These are phyloP conservation scores for Amaurobius ferox DNA, from an alignment of 2,888 invertebrate genomes.

Conservation along the genomic window DNA sequence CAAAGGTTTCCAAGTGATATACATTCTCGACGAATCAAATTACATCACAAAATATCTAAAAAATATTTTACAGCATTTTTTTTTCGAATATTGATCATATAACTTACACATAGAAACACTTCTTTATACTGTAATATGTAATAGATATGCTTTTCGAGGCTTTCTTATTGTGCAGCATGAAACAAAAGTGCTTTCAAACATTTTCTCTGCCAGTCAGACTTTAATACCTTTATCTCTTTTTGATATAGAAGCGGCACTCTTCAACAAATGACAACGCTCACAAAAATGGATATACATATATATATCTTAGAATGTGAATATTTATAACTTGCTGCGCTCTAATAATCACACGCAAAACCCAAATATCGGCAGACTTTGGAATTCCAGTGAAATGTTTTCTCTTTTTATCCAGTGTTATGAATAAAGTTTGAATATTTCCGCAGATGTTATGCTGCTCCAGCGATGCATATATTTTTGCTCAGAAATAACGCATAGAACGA, in stretches of 20 bases:
- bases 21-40: too few relatives aligned
- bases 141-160: too few relatives aligned
- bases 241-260: background rate
- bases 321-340: background rate
- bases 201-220: background rate
- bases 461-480: constrained; percentile 36
- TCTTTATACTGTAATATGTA: too few relatives aligned
- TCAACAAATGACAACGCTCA: background rate
- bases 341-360: constrained; percentile 17
- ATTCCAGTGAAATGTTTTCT: constrained; percentile 25
- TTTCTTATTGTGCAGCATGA: too few relatives aligned
- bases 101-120: too few relatives aligned
- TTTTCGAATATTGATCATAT: too few relatives aligned
- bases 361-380: constrained; percentile 20
- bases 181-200: background rate
- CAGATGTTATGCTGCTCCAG: constrained; percentile 27
- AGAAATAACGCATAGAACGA: constrained; percentile 10
- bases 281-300: background rate
- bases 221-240: background rate
- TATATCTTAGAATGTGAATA: background rate
- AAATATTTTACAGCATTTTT: too few relatives aligned
- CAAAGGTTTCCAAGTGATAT: too few relatives aligned
- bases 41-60: too few relatives aligned
- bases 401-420: constrained; percentile 7
- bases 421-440: constrained; percentile 41